Evolutionary conservation across 2,888 invertebrate genomes (phyloP), one percentile per base, ranked within the genome.

Genomic region (Rhingia rostrata): DNA sequence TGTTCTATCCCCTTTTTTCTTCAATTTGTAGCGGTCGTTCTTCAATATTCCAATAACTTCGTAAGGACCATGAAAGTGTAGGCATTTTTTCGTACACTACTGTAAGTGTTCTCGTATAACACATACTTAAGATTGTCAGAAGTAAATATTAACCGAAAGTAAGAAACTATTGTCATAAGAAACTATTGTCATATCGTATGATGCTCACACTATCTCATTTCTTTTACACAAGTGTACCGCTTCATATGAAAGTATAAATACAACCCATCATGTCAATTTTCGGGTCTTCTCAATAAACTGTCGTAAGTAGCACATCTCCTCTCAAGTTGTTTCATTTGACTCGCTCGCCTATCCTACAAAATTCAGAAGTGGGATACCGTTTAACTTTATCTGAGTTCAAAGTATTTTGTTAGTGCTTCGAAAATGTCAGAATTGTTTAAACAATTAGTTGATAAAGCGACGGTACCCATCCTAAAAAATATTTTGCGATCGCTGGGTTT

Each of bases 401-500:
- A 58, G 14, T 58, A 61, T 61, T 61, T 61, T 12, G 45, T 61
- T 61, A 33, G 33, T 39, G 43, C 7, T 58, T 58, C 30, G 6
- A 58, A 58, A 58, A 58, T 58, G 58, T 58, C 58, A 32, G 43
- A 61, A 61, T 41, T 58, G 58, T 41, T 58, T 41, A 58, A 54
- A 32, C 33, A 54, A 41, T 58, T 58, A 41, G 41, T 58, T 58
- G 41, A 58, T 39, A 58, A 54, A 54, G 54, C 54, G 35, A 54
- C 54, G 33, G 54, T 54, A 33, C 35, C 54, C 30, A 41, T 58
- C n/a, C 58, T 58, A 9, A 58, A 41, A 58, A 58, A 58, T 39
- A 41, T 58, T 58, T 54, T 54, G 12, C 58, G 58, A 39, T 58
- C 58, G 58, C 41, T 58, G 39, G 58, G 58, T 41, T 58, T 58